These are phyloP conservation scores for Platygyra sinensis DNA, from an alignment of 64 coral and sea anemone species.

Conservation along the genomic window DNA sequence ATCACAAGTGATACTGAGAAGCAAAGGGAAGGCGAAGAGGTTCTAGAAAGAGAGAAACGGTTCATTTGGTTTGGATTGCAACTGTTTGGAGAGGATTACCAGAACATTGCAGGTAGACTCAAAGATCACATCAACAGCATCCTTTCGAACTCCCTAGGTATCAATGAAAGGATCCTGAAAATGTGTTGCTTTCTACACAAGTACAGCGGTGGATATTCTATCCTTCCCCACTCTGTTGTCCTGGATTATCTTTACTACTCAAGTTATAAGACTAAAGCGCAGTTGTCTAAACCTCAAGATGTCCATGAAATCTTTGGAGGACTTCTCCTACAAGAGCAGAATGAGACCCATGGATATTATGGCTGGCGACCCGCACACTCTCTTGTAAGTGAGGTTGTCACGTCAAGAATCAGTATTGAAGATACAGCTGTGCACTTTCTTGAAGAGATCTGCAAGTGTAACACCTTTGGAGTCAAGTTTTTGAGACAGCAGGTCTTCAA, in stretches of 20 bases:
- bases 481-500: slow-evolving; percentile 44
- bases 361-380: slow-evolving; percentile 71
- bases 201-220: slow-evolving; percentile 36
- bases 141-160: background rate
- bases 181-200: slow-evolving; percentile 46
- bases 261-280: too few species aligned
- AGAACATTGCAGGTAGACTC: slow-evolving; percentile 39
- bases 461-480: slow-evolving; percentile 36
- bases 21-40: slow-evolving; percentile 51
- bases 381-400: slow-evolving; percentile 61
- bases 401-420: background rate
- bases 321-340: slow-evolving; percentile 34
- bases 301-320: slow-evolving; percentile 60
- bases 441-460: slow-evolving; percentile 4
- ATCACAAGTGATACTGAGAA: background rate
- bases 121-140: slow-evolving; percentile 36
- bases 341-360: slow-evolving; percentile 41
- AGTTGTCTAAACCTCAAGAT: background rate
- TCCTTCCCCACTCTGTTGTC: slow-evolving; percentile 51
- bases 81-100: slow-evolving; percentile 61
- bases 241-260: slow-evolving; percentile 34
- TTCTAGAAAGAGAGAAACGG: slow-evolving; percentile 52
- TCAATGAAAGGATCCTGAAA: slow-evolving; percentile 4
- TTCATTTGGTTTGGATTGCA: slow-evolving; percentile 79
- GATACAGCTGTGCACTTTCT: slow-evolving; percentile 3